Evolutionary conservation across 2,113 vertebrate genomes (phyloP).

Genomic region (Tapirus terrestris): DNA sequence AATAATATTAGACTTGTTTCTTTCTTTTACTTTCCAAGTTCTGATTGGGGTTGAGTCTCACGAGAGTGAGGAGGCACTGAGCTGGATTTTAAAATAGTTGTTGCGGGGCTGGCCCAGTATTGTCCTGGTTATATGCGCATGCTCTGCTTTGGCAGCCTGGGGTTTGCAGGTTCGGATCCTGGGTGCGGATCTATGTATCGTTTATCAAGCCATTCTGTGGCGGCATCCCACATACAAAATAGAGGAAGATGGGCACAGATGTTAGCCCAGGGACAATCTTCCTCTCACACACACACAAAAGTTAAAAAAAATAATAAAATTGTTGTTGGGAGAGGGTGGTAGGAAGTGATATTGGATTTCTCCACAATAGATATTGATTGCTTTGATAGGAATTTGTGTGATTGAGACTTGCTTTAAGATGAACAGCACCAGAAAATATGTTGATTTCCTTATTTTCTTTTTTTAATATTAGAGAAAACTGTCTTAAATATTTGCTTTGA

Average conservation of each 20-base stretch:
- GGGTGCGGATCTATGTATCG: no score
- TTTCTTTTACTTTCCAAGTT: background rate
- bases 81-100: background rate
- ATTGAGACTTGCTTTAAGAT: background rate
- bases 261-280: no score
- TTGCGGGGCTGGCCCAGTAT: no score
- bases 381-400: background rate
- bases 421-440: background rate
- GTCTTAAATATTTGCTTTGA: slow-evolving; percentile 35
- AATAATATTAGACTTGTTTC: background rate
- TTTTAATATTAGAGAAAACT: background rate
- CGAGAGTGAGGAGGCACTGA: background rate
- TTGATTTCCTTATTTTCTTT: background rate
- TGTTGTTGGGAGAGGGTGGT: background rate
- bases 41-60: background rate
- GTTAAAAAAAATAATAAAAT: background rate
- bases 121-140: no score
- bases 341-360: background rate
- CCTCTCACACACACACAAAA: no score
- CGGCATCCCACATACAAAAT: no score
- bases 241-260: no score
- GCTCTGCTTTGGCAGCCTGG: no score
- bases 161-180: no score
- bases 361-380: background rate
- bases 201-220: no score